Conservation (phyloP, 2,888 invertebrate species). For the Protonemura montana region DNA sequence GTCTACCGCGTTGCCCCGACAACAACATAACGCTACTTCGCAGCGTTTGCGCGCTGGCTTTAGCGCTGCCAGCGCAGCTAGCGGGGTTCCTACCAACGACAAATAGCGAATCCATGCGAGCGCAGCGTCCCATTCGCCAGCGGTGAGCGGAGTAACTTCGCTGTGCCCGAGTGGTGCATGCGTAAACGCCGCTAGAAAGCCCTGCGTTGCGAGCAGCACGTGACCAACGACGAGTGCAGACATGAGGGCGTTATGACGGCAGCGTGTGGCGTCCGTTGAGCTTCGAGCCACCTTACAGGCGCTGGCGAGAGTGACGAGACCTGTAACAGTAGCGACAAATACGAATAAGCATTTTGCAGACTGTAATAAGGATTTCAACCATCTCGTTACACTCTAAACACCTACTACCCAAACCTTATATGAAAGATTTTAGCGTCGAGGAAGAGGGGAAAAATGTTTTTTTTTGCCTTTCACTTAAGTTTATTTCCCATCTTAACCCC, state of each 20-base stretch:
- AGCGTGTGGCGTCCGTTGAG: not conserved
- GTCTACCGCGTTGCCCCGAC: conserved; percentile 48
- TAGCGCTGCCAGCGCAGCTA: conserved; percentile 51
- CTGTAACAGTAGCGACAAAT: no score
- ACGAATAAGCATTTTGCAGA: no score
- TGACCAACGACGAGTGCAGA: not conserved
- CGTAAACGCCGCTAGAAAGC: not conserved
- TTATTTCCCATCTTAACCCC: no score
- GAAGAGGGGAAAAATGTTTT: no score
- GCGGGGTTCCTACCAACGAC: conserved; percentile 50
- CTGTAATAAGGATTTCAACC: no score
- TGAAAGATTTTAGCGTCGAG: no score
- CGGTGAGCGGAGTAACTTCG: conserved; percentile 49
- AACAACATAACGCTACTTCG: conserved; percentile 52
- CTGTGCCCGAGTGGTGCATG: conserved; percentile 44
- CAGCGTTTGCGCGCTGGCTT: conserved; percentile 53
- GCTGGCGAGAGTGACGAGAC: not conserved
- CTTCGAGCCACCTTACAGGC: not conserved
- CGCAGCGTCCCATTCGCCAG: conserved; percentile 47
- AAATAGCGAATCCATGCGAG: conserved; percentile 46
- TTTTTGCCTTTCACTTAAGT: no score
- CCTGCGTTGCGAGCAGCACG: not conserved
- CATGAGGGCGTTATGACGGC: not conserved
- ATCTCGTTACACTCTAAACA: no score
- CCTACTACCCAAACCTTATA: no score